These are phyloP conservation scores for Antitype chi DNA, from an alignment of 2,888 invertebrate species.

Conservation along the genomic window DNA sequence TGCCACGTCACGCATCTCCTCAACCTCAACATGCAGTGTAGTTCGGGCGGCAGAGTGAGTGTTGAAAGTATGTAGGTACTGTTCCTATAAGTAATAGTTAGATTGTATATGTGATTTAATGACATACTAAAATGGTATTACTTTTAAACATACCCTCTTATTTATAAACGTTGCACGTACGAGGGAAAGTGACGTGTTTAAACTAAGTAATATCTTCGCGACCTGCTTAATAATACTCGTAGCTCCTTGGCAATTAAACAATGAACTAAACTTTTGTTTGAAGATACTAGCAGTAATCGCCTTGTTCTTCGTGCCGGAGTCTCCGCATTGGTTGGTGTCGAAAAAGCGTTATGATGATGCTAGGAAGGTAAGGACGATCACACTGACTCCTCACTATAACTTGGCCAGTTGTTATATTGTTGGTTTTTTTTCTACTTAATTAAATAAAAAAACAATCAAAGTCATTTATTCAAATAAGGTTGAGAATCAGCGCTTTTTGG, in stretches of 20 bases:
- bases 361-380: conserved; percentile 83
- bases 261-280: conserved; percentile 43
- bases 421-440: not conserved
- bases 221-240: not conserved
- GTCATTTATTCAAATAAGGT: too few relatives aligned
- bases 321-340: conserved; percentile 95
- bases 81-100: not conserved
- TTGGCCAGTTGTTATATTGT: not conserved
- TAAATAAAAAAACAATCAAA: not conserved
- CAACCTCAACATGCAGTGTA: not conserved
- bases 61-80: not conserved
- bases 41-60: not conserved
- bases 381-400: not conserved
- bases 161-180: too few relatives aligned
- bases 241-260: not conserved
- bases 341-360: conserved; percentile 92
- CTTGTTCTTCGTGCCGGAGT: conserved; percentile 94
- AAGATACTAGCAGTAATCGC: conserved; percentile 91
- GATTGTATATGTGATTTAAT: not conserved
- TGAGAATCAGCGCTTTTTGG: too few relatives aligned
- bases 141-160: not conserved
- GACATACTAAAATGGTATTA: not conserved
- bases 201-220: not conserved
- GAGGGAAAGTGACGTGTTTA: too few relatives aligned
- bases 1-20: not conserved